Evolutionary conservation across 2,113 vertebrate species (phyloP).

Genomic region (Hemiscyllium ocellatum): DNA sequence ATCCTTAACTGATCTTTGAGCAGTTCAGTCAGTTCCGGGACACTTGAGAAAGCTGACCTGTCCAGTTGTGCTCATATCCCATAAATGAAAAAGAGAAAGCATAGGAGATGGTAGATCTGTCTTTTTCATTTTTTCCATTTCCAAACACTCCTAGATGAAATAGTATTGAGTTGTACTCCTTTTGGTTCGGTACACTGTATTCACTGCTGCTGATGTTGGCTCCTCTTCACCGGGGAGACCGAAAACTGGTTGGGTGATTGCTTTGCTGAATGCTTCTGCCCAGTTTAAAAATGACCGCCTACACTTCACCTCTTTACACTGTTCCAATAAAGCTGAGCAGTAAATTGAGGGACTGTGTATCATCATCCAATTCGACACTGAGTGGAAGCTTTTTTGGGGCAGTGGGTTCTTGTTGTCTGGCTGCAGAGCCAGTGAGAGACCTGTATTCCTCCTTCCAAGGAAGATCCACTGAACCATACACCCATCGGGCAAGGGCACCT

Average conservation of each 20-base stretch:
- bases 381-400: not conserved
- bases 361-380: not conserved
- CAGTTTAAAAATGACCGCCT: not conserved
- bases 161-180: not conserved
- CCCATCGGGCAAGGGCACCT: too few species aligned
- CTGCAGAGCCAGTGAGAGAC: too few species aligned
- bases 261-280: not conserved
- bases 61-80: too few species aligned
- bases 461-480: too few species aligned
- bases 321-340: not conserved
- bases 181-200: too few species aligned
- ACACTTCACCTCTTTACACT: not conserved
- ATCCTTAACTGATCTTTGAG: too few species aligned
- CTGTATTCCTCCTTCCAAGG: too few species aligned
- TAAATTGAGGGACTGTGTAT: not conserved
- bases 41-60: too few species aligned
- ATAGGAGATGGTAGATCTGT: not conserved
- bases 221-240: not conserved
- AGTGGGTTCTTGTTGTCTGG: not conserved
- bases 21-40: too few species aligned
- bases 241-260: not conserved
- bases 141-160: not conserved
- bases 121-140: not conserved
- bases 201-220: not conserved
- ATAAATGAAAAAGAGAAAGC: too few species aligned